Evolutionary conservation across 2,797 vertebrate species (phyloP).

Genomic region (Gallinago stenura): DNA sequence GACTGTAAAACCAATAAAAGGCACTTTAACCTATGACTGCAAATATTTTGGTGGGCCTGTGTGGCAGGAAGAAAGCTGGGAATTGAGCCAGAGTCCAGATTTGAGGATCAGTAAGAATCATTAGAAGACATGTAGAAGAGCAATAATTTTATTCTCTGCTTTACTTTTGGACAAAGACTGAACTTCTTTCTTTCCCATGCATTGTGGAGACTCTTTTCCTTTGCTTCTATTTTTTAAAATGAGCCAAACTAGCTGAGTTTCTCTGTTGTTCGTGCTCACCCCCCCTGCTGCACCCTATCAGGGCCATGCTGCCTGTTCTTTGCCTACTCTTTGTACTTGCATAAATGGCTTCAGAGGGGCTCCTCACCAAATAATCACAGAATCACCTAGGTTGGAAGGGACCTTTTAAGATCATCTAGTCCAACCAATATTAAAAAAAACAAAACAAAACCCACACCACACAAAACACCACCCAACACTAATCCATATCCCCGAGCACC

Average conservation of each 20-base stretch:
- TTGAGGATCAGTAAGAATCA: background rate
- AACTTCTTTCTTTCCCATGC: background rate
- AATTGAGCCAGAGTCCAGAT: background rate
- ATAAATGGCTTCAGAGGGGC: background rate
- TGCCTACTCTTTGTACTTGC: background rate
- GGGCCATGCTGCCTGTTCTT: background rate
- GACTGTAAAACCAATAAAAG: constrained; percentile 14
- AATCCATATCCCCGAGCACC: too few species aligned
- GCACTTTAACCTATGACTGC: constrained; percentile 10
- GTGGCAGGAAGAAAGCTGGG: background rate
- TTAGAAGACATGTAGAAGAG: background rate
- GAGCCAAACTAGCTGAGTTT: background rate
- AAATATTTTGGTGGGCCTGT: background rate
- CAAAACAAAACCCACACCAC: too few species aligned
- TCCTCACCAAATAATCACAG: background rate
- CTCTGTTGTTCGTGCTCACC: background rate
- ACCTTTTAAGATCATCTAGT: too few species aligned
- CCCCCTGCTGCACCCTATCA: background rate
- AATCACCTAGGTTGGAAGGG: too few species aligned
- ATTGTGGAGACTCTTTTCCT: background rate
- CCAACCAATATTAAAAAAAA: too few species aligned
- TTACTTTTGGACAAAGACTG: background rate
- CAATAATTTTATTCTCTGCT: background rate
- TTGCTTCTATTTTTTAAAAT: background rate
- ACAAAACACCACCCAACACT: too few species aligned